Evolutionary conservation across 2,113 vertebrate species (phyloP).

Genomic region (Chloropsis cyanopogon): DNA sequence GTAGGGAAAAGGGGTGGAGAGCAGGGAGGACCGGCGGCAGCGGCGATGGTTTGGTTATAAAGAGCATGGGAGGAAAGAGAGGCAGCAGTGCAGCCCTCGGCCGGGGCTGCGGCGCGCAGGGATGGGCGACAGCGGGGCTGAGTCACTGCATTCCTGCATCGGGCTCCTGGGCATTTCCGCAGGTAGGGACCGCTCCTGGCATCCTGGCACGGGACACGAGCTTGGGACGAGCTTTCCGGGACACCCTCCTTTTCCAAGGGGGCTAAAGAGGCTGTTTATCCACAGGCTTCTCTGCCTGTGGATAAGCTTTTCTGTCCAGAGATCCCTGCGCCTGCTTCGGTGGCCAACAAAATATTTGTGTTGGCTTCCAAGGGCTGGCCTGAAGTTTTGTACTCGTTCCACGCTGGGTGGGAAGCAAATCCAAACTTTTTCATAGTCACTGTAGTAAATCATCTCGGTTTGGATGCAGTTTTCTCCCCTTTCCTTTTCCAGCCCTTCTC

Average conservation of each 20-base stretch:
- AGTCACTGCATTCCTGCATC: constrained; percentile 71
- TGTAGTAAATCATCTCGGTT: neutral
- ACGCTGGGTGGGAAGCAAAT: neutral
- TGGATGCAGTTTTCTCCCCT: neutral
- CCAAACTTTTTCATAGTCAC: neutral
- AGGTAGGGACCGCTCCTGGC: constrained; percentile 70
- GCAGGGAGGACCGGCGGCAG: constrained; percentile 26
- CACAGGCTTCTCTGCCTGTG: neutral
- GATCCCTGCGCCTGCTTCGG: neutral
- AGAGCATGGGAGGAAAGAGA: constrained; percentile 33
- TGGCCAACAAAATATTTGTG: constrained; percentile 38
- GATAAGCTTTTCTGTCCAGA: neutral
- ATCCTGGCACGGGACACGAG: neutral
- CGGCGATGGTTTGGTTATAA: constrained; percentile 46
- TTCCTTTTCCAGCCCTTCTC: neutral
- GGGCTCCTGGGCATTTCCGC: constrained; percentile 76
- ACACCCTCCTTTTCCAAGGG: neutral
- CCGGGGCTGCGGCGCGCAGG: neutral
- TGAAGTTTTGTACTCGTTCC: neutral
- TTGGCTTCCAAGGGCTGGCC: constrained; percentile 17
- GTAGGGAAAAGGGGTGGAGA: constrained; percentile 64
- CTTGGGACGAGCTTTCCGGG: neutral
- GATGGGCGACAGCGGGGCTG: constrained; percentile 12
- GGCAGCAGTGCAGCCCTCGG: neutral
- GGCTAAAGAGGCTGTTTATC: neutral